Evolutionary conservation across 2,113 vertebrate genomes (phyloP).

Genomic region (Aphelocoma coerulescens): DNA sequence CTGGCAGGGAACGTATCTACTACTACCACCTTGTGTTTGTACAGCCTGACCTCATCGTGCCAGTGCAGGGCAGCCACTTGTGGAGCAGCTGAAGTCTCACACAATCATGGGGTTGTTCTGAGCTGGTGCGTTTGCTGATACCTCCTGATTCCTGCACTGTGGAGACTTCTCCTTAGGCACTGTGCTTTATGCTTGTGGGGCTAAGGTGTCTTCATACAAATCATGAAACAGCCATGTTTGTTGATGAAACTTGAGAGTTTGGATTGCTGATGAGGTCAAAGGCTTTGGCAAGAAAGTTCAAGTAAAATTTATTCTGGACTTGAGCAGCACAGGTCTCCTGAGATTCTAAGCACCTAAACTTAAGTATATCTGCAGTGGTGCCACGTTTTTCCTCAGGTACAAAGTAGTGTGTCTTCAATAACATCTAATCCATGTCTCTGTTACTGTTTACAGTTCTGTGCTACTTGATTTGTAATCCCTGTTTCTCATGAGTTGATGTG

Average conservation of each 20-base stretch:
- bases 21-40: fast-evolving
- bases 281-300: background rate
- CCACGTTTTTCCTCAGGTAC: background rate
- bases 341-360: background rate
- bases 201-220: background rate
- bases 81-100: background rate
- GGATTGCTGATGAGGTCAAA: background rate
- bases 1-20: background rate
- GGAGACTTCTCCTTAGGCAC: background rate
- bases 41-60: background rate
- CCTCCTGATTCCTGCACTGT: background rate
- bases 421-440: background rate
- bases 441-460: background rate
- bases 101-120: background rate
- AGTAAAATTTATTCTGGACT: background rate
- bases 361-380: background rate
- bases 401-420: background rate
- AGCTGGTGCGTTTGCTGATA: background rate
- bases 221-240: fast-evolving
- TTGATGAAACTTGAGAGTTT: background rate
- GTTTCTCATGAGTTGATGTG: background rate
- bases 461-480: background rate
- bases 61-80: background rate
- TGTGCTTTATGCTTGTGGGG: background rate
- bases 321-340: background rate